Evolutionary conservation across 2,888 invertebrate species (phyloP).

Genomic region (Papilio protenor): DNA sequence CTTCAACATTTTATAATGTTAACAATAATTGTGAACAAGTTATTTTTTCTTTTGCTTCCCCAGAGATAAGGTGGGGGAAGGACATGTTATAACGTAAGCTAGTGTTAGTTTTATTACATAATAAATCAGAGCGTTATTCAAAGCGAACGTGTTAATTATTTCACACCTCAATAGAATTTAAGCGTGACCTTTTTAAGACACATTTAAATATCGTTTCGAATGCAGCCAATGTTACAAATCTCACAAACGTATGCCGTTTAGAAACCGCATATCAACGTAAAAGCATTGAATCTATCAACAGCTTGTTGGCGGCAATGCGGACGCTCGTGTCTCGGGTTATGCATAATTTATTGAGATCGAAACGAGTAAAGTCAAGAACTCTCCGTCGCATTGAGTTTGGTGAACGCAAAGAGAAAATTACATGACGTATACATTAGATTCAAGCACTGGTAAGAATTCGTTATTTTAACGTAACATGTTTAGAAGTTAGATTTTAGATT

Average conservation of each 20-base stretch:
- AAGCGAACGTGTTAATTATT: too few relatives aligned
- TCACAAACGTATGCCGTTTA: not conserved
- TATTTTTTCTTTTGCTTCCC: too few relatives aligned
- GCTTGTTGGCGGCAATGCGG: not conserved
- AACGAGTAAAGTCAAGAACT: not conserved
- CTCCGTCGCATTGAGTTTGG: not conserved
- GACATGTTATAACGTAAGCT: too few relatives aligned
- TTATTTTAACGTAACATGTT: not conserved
- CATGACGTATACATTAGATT: not conserved
- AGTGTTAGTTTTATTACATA: too few relatives aligned
- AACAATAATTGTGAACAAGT: too few relatives aligned
- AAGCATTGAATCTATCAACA: conserved; percentile 7
- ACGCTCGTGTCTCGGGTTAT: not conserved
- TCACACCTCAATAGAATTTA: too few relatives aligned
- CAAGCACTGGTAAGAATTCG: not conserved
- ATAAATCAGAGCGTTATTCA: too few relatives aligned
- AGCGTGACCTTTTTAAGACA: too few relatives aligned
- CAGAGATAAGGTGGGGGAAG: too few relatives aligned
- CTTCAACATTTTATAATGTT: too few relatives aligned
- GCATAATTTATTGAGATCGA: conserved; percentile 19
- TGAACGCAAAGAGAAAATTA: conserved; percentile 24
- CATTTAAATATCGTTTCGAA: too few relatives aligned
- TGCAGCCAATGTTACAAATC: not conserved
- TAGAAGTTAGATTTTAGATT: not conserved
- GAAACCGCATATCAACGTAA: not conserved